A percentile compares a stretch with the other conserved stretches of the same genome.
Conservation (phyloP, 2,797 vertebrate genomes). For the Tadarida brasiliensis region DNA sequence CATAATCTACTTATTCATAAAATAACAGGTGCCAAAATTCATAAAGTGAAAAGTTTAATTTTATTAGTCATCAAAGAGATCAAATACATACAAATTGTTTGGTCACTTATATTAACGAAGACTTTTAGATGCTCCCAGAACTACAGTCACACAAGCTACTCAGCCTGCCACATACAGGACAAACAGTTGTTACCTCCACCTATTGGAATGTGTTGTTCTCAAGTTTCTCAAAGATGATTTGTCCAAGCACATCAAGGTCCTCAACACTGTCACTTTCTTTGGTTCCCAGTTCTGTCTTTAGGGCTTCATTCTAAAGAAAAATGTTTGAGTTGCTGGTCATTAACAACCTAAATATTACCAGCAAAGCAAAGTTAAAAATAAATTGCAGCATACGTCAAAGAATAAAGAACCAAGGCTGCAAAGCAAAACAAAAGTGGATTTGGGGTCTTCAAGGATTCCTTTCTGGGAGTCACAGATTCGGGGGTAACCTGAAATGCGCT, state of each 20-base stretch:
- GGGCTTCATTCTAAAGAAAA: not conserved
- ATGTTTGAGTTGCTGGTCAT: not conserved
- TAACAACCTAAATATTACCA: not conserved
- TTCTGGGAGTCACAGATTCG: not conserved
- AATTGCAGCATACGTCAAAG: not conserved
- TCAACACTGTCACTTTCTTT: conserved; percentile 1
- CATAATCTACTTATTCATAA: not conserved
- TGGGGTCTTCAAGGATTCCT: not conserved
- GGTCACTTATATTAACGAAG: not conserved
- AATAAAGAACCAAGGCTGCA: not conserved
- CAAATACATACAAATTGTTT: not conserved
- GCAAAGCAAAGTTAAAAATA: not conserved
- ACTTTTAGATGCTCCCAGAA: not conserved
- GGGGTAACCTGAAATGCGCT: not conserved
- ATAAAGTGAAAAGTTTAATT: not conserved
- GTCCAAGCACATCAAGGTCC: not conserved
- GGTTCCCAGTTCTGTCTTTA: not conserved
- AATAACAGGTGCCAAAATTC: not conserved
- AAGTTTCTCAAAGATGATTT: not conserved
- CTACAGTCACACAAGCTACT: not conserved
- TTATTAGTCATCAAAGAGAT: not conserved
- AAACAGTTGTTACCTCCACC: not conserved
- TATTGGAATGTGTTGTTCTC: not conserved
- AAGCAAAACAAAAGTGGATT: not conserved
- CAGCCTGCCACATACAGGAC: not conserved